Conservation (phyloP, 2,888 invertebrate genomes). For the Tetanocera ferruginea region DNA sequence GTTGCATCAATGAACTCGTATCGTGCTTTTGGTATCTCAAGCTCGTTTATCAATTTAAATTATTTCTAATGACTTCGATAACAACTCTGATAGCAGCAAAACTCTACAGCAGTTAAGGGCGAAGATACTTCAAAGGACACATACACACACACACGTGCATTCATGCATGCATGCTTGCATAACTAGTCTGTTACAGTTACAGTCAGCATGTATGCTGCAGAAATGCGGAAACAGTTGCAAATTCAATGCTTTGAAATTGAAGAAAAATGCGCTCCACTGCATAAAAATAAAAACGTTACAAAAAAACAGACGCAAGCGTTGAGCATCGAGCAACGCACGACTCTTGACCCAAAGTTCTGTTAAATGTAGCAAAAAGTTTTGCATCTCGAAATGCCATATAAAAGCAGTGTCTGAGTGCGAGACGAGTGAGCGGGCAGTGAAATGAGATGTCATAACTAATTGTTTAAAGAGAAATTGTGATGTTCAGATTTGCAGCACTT, state of each 20-base stretch:
- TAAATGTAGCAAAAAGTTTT: no score
- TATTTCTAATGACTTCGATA: conserved; percentile 30
- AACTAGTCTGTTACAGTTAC: no score
- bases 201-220: no score
- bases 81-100: conserved; percentile 5
- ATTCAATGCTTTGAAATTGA: not conserved
- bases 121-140: not conserved
- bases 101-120: not conserved
- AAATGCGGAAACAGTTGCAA: not conserved
- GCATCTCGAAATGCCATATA: no score
- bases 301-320: not conserved
- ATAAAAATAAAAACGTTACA: not conserved
- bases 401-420: no score
- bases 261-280: not conserved
- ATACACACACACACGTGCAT: no score
- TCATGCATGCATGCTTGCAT: no score
- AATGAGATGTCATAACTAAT: no score
- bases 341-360: no score
- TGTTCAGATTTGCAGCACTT: no score
- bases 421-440: no score
- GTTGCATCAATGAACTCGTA: not conserved
- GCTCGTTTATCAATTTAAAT: conserved; percentile 34
- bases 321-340: not conserved
- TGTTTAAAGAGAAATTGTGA: no score
- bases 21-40: not conserved